phyloP scores from a whole-genome alignment of 2,797 vertebrate genomes.

The Danio aesculapii region DNA sequence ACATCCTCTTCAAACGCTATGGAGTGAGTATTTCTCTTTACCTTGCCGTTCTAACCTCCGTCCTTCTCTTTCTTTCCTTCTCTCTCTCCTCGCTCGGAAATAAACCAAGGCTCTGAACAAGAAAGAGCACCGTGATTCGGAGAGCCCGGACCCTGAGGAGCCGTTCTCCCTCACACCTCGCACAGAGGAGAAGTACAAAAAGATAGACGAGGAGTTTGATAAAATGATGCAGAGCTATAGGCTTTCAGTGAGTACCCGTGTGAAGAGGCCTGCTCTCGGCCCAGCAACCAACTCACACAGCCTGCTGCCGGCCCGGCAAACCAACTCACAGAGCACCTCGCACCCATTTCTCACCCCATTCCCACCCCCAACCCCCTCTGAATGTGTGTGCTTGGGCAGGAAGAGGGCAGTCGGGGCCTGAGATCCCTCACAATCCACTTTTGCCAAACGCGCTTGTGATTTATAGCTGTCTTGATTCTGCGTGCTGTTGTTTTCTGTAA shows the following conservation, averaged over 20 bases:
- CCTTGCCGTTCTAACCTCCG: conserved; percentile 59
- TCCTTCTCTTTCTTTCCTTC: conserved; percentile 69
- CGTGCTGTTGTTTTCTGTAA: conserved; percentile 46
- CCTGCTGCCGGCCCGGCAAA: conserved; percentile 63
- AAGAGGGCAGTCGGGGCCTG: conserved; percentile 39
- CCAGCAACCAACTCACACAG: conserved; percentile 63
- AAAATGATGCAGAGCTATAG: conserved; percentile 99
- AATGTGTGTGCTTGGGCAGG: conserved; percentile 63
- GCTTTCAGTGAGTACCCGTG: conserved; percentile 96
- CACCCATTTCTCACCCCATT: conserved; percentile 58
- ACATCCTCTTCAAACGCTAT: conserved; percentile 97
- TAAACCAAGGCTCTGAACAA: conserved; percentile 96
- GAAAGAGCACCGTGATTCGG: conserved; percentile 98
- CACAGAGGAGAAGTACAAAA: conserved; percentile 99
- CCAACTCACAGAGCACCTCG: conserved; percentile 64
- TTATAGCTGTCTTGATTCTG: conserved; percentile 43
- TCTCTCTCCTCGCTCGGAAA: conserved; percentile 59
- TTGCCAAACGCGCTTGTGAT: conserved; percentile 29
- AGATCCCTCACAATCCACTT: conserved; percentile 29
- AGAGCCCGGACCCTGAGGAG: conserved; percentile 96
- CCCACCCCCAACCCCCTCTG: conserved; percentile 64
- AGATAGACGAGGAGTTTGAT: conserved; percentile 99
- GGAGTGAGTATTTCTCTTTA: conserved; percentile 89
- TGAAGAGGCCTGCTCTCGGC: conserved; percentile 59
- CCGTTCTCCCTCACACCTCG: conserved; percentile 97